Evolutionary conservation across 2,888 invertebrate genomes (phyloP), one percentile per base, ranked within the genome.

Genomic region (Pheosia gnoma): DNA sequence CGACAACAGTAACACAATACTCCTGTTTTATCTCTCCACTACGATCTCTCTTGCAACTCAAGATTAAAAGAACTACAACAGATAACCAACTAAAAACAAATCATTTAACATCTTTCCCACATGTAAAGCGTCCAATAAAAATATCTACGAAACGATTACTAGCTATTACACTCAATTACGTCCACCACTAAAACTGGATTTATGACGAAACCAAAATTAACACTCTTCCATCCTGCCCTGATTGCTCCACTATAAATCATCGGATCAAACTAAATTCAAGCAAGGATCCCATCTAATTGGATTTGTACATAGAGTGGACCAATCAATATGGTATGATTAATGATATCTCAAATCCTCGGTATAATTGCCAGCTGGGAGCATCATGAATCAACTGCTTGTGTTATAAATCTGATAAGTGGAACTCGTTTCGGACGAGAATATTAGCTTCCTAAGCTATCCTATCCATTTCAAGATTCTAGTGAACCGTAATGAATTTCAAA

Each of bases 271-370:
- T 81, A 90, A 91, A 88, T 88, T 87, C 84, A 86, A 84, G 82
- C 83, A 86, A 90, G 90, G 90, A 91, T 88, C 84, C 83, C 75
- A 63, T 88, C 88, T 92, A 93, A 93, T 93, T 93, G 91, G 92
- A 87, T 90, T 86, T 87, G 87, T 90, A 87, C 86, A 85, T 84
- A 87, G 82, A 82, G 82, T 82, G 81, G 79, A 87, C 84, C 92
- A 91, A 93, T 92, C 93, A 90, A 91, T 91, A 90, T 86, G 80
- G 75, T 82, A 87, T 93, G 93, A 93, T 93, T 93, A 91, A 93
- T 93, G 90, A 87, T 88, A 90, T 88, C 85, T 83, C 75, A 81
- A 81, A 85, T 85, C 87, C 84, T 80, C 82, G 82, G 80, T 88
- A 88, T 92, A 92, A 92, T 92, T 93, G 91, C 91, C 82, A 86